These are phyloP conservation scores for Sisyra nigra DNA, from an alignment of 2,888 invertebrate genomes.

Conservation along the genomic window DNA sequence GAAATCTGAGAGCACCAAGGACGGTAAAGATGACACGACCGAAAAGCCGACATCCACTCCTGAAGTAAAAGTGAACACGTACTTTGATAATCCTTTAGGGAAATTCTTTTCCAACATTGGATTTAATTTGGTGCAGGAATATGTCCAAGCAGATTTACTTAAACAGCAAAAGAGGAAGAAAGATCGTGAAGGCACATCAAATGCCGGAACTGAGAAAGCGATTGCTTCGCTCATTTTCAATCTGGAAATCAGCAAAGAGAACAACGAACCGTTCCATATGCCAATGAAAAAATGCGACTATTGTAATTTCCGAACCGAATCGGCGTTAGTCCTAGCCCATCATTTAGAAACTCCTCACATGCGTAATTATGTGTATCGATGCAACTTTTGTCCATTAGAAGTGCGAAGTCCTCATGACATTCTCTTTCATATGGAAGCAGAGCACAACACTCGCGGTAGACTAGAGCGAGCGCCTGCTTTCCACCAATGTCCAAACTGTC, in stretches of 20 bases:
- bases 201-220: conserved; percentile 55
- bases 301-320: conserved; percentile 83
- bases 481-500: conserved; percentile 86
- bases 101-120: conserved; percentile 88
- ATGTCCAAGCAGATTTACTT: conserved; percentile 82
- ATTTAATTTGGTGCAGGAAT: conserved; percentile 78
- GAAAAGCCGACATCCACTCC: conserved; percentile 14
- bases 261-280: conserved; percentile 63
- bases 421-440: conserved; percentile 79
- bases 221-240: conserved; percentile 71
- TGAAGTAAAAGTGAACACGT: conserved; percentile 24
- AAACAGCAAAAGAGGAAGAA: conserved; percentile 75
- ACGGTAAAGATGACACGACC: conserved; percentile 15
- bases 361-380: conserved; percentile 71
- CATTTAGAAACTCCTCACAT: conserved; percentile 86
- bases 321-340: conserved; percentile 63
- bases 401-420: conserved; percentile 78
- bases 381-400: conserved; percentile 44
- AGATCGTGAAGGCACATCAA: conserved; percentile 48
- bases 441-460: conserved; percentile 70
- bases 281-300: conserved; percentile 69
- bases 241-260: conserved; percentile 71
- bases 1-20: conserved; percentile 21
- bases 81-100: conserved; percentile 75
- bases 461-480: conserved; percentile 72